phyloP scores from a whole-genome alignment of 2,113 vertebrate species.

The Heloderma charlesbogerti region DNA sequence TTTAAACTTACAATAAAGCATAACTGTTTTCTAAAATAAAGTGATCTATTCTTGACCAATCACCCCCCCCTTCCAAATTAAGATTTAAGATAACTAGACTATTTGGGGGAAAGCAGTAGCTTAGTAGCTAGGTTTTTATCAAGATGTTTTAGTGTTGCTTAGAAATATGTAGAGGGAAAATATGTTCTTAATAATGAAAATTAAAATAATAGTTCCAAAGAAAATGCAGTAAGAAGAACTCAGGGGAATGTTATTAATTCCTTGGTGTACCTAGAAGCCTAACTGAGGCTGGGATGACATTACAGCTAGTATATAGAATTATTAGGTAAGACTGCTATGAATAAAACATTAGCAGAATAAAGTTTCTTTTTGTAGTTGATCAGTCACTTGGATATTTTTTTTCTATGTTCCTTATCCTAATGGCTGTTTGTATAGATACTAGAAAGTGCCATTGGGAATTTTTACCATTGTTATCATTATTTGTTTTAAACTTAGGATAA shows the following conservation, averaged over 20 bases:
- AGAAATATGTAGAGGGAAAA: not conserved
- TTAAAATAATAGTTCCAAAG: not conserved
- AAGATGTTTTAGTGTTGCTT: not conserved
- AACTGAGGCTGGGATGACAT: not conserved
- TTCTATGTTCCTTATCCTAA: not conserved
- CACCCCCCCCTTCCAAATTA: not conserved
- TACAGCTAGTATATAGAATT: not conserved
- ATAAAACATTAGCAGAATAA: not conserved
- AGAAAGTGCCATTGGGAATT: not conserved
- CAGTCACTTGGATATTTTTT: not conserved
- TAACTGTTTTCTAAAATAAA: not conserved
- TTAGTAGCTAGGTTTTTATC: too few species aligned
- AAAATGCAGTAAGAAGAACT: not conserved
- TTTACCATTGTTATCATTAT: not conserved
- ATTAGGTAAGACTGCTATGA: not conserved
- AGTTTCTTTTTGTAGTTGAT: not conserved
- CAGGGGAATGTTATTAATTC: constrained; percentile 11
- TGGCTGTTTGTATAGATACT: not conserved
- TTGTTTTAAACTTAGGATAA: not conserved
- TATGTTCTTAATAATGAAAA: not conserved
- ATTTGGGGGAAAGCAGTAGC: too few species aligned
- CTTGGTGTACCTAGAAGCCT: not conserved
- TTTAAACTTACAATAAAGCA: too few species aligned
- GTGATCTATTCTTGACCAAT: not conserved
- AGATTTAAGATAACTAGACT: too few species aligned